These are phyloP conservation scores for Lithophane ornitopus DNA, from an alignment of 2,888 invertebrate genomes.

Conservation along the genomic window DNA sequence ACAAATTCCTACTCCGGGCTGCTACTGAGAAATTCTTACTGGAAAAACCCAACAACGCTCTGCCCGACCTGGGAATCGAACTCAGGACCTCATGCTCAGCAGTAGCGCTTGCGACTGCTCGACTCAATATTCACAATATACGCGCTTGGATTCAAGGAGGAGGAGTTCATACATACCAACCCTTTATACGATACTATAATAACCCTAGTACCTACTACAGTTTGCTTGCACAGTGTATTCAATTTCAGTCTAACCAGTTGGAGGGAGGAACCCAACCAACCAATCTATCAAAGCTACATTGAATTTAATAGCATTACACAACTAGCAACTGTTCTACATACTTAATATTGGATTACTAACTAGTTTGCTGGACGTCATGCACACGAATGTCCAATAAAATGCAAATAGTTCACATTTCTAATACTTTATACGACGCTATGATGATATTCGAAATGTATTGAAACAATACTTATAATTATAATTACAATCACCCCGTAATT, in stretches of 20 bases:
- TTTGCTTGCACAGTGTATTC: background rate
- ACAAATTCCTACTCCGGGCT: too few relatives aligned
- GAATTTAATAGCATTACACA: constrained; percentile 20
- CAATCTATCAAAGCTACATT: constrained; percentile 30
- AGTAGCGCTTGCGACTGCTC: too few relatives aligned
- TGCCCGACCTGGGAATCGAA: too few relatives aligned
- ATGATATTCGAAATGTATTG: too few relatives aligned
- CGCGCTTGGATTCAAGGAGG: too few relatives aligned
- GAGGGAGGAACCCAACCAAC: too few relatives aligned
- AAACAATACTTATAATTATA: background rate
- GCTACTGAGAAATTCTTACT: too few relatives aligned
- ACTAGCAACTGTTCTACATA: background rate
- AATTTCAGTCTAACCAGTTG: background rate
- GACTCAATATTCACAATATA: background rate
- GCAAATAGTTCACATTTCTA: background rate
- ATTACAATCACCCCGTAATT: background rate
- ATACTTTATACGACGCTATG: too few relatives aligned
- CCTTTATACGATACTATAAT: background rate
- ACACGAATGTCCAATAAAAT: background rate
- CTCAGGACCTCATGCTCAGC: too few relatives aligned
- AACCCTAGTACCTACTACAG: background rate
- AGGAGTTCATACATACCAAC: background rate
- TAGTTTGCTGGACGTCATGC: background rate
- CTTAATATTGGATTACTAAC: constrained; percentile 9
- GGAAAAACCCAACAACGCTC: too few relatives aligned